phyloP scores from a whole-genome alignment of 2,888 invertebrate genomes.

The Lithophane semibrunnea region DNA sequence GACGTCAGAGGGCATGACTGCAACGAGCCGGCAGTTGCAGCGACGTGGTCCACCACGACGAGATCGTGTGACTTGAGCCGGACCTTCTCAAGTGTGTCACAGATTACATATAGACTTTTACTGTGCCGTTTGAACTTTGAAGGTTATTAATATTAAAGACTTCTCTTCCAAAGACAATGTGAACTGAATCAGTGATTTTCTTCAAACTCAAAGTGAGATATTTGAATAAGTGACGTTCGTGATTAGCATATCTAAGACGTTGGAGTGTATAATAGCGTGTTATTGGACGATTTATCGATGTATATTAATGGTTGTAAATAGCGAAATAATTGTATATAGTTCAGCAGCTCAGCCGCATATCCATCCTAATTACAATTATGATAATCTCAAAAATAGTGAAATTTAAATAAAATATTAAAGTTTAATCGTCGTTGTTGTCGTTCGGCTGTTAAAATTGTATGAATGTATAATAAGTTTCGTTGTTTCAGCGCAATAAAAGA shows the following conservation, averaged over 20 bases:
- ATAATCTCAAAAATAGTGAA: conserved; percentile 75
- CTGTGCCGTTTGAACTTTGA: conserved; percentile 69
- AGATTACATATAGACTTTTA: conserved; percentile 81
- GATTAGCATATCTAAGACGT: conserved; percentile 73
- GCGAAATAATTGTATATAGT: conserved; percentile 74
- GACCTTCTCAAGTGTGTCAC: conserved; percentile 88
- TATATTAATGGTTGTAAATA: conserved; percentile 84
- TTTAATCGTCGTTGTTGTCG: conserved; percentile 63
- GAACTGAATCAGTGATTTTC: conserved; percentile 58
- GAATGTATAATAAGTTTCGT: conserved; percentile 30
- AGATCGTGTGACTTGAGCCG: conserved; percentile 90
- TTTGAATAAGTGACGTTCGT: conserved; percentile 60
- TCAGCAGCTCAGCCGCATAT: conserved; percentile 86
- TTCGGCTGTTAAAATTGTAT: conserved; percentile 65
- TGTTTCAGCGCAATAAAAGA: conserved; percentile 41
- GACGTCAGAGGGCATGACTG: conserved; percentile 92
- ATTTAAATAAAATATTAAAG: conserved; percentile 69
- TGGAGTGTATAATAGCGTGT: conserved; percentile 61
- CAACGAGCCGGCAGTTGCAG: conserved; percentile 90
- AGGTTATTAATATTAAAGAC: conserved; percentile 65
- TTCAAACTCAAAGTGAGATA: conserved; percentile 55
- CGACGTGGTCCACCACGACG: conserved; percentile 87
- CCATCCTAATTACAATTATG: conserved; percentile 84
- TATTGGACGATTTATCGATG: conserved; percentile 73
- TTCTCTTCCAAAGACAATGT: conserved; percentile 47